Evolutionary conservation across 2,888 invertebrate genomes (phyloP), one percentile per base, ranked within the genome.

Genomic region (Leucophora obtusa): DNA sequence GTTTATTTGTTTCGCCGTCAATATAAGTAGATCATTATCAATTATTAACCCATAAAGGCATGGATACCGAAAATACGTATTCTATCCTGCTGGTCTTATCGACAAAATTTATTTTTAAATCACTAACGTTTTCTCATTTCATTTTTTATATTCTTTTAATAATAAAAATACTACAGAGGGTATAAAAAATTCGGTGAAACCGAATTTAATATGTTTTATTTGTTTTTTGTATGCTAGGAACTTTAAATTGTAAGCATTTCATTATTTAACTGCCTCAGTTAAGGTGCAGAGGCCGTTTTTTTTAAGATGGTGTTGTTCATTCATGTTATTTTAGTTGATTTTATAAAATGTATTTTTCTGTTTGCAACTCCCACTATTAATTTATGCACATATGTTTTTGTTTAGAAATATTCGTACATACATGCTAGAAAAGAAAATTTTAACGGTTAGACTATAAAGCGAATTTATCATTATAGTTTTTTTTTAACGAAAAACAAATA

Each of bases 361-460:
- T 47, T n/a, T 14, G 43, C 54, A 74, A 81, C 81, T 77, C 81
- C 81, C 81, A 77, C 81, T 66, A 70, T 81, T 77, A 81, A 81
- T 81, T 81, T 81, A 77, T 81, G 81, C 81, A 70, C 81, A 77
- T 77, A 69, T 81, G 65, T 47, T 47, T 47, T 14, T 11, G 11
- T 38, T 11, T 10, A 11, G 3, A 38, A 38, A 38, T 6, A 38
- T 1, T n/a, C 3, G 8, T 11, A 38, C 10, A 38, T 5, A 11
- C 10, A 38, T 11, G 38, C 11, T 14, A 38, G 1, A 38, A 38
- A 38, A 38, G 14, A 38, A 38, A 38, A 38, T 38, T 38, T 10
- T 38, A 38, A 38, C 38, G 14, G 10, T 38, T 38, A 11, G 14
- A 11, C 38, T 38, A 11, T 38, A 11, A 38, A 38, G 38, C 8